Evolutionary conservation across 2,888 invertebrate genomes (phyloP).

Genomic region (Calameuta pallipes): DNA sequence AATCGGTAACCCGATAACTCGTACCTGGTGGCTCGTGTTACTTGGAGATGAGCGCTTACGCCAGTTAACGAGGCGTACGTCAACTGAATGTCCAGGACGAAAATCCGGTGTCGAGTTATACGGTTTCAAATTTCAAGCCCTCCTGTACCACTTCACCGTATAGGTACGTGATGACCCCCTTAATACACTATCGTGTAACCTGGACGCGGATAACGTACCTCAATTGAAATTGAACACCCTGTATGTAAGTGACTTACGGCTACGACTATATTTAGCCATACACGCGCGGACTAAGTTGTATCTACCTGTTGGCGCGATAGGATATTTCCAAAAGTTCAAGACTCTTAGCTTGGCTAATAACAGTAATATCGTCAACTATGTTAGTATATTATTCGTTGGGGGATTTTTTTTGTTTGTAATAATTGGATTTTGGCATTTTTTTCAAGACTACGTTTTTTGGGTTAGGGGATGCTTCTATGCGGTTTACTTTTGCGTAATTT

Average conservation of each 20-base stretch:
- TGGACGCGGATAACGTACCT: background rate
- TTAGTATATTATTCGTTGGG: background rate
- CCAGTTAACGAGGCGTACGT: background rate
- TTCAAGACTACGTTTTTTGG: background rate
- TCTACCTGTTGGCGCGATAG: conserved; percentile 7
- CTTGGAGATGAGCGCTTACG: background rate
- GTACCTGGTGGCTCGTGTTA: background rate
- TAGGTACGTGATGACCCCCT: background rate
- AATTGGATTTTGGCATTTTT: background rate
- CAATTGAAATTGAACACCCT: background rate
- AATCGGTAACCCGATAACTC: background rate
- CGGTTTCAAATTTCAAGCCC: background rate
- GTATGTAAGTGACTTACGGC: background rate
- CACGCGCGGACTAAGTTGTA: background rate
- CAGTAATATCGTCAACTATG: background rate
- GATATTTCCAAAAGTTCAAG: background rate
- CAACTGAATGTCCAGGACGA: background rate
- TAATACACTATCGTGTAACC: background rate
- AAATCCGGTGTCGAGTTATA: background rate
- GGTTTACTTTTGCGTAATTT: background rate
- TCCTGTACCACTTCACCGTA: background rate
- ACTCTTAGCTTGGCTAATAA: background rate
- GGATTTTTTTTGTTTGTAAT: background rate
- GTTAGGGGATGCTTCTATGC: background rate
- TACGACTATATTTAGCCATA: conserved; percentile 1